Evolutionary conservation across 2,113 vertebrate species (phyloP), one percentile per base, ranked within the genome.

Genomic region (Nymphicus hollandicus): DNA sequence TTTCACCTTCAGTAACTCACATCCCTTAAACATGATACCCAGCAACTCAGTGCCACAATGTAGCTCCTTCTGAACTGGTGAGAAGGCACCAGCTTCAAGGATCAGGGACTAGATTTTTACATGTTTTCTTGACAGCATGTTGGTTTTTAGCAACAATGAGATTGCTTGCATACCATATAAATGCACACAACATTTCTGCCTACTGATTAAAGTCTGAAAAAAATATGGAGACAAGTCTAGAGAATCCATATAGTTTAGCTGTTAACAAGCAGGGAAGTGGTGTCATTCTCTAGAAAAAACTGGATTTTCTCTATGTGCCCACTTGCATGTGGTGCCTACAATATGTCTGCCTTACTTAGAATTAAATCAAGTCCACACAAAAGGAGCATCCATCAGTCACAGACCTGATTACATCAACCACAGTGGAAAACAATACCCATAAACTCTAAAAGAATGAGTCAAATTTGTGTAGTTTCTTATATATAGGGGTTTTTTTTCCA

Each of bases 281-380:
- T 41, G 46, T 39, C 52, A 84, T 76, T 73, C 68, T 88, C 47
- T 37, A 53, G 41, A 31, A 91, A 73, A 91, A 44, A 2, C 3
- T 15, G 29, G 10, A 91, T 89, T 91, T 94, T 44, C 35, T 83
- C 46, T 56, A 3, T 41, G 27, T 61, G 74, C 33, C 50, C 25
- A 43, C 50, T 63, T 87, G 17, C 17, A 8, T 60, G 86, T 55
- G 61, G 61, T 88, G 83, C 72, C 77, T 92, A 81, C 39, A 64
- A 60, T 92, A 70, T 91, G 35, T 93, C 77, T 95, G 80, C 65
- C 65, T 94, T 33, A 11, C 70, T 76, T 13, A 20, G 29, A 92
- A 96, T 92, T 92, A 92, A 92, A 93, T 92, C 91, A 89, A 91
- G 52, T 16, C 60, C 22, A 81, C 69, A 52, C 68, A 60, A 81